phyloP scores from a whole-genome alignment of 2,797 vertebrate species.

The Serranus cabrilla region DNA sequence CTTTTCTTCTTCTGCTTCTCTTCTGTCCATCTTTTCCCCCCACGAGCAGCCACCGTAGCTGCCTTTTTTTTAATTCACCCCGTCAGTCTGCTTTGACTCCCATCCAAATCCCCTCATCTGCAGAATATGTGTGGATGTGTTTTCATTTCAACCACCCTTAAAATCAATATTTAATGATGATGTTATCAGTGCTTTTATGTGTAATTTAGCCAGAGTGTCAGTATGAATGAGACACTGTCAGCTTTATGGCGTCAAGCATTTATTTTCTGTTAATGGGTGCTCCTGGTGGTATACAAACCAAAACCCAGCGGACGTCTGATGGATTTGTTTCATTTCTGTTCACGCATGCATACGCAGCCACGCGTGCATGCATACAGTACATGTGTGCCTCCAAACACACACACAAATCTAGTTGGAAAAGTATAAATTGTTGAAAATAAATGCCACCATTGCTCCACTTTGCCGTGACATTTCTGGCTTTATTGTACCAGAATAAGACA shows the following conservation, averaged over 20 bases:
- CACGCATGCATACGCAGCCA: slow-evolving; percentile 56
- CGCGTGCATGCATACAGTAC: slow-evolving; percentile 29
- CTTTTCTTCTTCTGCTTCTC: slow-evolving; percentile 21
- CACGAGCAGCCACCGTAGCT: not conserved
- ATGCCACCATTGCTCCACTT: slow-evolving; percentile 18
- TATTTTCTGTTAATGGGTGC: slow-evolving; percentile 80
- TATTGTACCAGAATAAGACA: not conserved
- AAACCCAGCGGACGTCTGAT: slow-evolving; percentile 78
- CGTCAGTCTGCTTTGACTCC: slow-evolving; percentile 36
- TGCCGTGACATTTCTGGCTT: slow-evolving; percentile 36
- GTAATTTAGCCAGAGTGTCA: slow-evolving; percentile 82
- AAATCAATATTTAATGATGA: slow-evolving; percentile 88
- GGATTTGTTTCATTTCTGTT: slow-evolving; percentile 74
- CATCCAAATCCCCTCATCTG: slow-evolving; percentile 47
- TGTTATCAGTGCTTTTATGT: slow-evolving; percentile 85
- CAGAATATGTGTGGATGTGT: slow-evolving; percentile 52
- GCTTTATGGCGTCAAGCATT: slow-evolving; percentile 79
- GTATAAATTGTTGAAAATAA: slow-evolving; percentile 10
- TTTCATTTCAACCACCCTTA: slow-evolving; percentile 67
- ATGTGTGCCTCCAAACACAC: not conserved
- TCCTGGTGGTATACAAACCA: slow-evolving; percentile 74
- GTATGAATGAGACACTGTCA: slow-evolving; percentile 85
- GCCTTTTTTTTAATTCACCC: slow-evolving; percentile 16
- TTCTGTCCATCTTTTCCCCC: slow-evolving; percentile 46
- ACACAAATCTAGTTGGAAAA: slow-evolving; percentile 4